Conservation (phyloP, 1,140 invertebrate genomes). For the Chironomus striatipennis region DNA sequence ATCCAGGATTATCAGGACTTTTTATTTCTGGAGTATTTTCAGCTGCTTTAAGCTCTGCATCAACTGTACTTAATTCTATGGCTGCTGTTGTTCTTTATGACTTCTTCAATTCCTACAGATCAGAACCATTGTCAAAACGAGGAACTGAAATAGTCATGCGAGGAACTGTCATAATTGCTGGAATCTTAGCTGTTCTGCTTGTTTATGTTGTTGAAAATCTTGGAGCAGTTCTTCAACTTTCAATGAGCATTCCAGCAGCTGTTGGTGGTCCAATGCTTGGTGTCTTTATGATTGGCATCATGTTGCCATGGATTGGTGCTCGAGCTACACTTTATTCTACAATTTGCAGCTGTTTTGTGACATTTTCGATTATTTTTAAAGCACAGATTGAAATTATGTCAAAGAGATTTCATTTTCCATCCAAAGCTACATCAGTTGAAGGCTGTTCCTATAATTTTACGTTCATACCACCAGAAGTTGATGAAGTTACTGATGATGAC, state of each 20-base stretch:
- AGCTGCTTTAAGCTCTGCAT: conserved; percentile 71
- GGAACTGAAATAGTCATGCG: conserved; percentile 58
- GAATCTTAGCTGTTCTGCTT: conserved; percentile 50
- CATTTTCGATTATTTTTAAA: conserved; percentile 79
- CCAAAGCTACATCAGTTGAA: conserved; percentile 55
- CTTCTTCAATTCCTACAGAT: conserved; percentile 56
- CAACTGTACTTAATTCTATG: conserved; percentile 84
- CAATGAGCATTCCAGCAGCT: conserved; percentile 57
- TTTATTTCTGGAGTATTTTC: conserved; percentile 71
- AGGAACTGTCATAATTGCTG: conserved; percentile 57
- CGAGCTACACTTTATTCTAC: conserved; percentile 47
- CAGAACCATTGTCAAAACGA: conserved; percentile 50
- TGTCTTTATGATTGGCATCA: conserved; percentile 70
- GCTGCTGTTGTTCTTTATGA: conserved; percentile 82
- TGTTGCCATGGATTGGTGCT: conserved; percentile 67
- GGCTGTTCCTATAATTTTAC: conserved; percentile 58
- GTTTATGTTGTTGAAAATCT: conserved; percentile 56
- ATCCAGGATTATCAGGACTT: conserved; percentile 60
- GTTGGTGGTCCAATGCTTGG: conserved; percentile 67
- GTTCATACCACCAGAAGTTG: conserved; percentile 26
- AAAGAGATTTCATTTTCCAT: conserved; percentile 48
- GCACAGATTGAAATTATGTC: conserved; percentile 61
- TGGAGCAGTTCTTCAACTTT: conserved; percentile 50
- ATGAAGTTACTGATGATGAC: conserved; percentile 26
- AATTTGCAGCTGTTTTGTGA: conserved; percentile 58